Evolutionary conservation across 2,797 vertebrate genomes (phyloP).

Genomic region (Onychomys torridus): DNA sequence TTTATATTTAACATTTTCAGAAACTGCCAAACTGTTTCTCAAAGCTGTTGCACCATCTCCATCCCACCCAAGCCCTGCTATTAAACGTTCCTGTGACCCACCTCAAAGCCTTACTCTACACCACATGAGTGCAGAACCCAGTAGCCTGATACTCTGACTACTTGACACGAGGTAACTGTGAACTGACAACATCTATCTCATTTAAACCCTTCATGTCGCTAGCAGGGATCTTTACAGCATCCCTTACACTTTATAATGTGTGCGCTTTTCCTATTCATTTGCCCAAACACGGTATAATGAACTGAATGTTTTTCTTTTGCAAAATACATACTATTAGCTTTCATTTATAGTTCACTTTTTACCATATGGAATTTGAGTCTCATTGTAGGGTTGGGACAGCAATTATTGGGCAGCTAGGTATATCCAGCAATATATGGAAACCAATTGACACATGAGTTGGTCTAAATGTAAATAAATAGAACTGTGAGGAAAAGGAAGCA

Average conservation of each 20-base stretch:
- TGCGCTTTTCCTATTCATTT: background rate
- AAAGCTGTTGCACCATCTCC: slow-evolving; percentile 38
- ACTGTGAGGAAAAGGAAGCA: background rate
- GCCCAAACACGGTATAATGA: background rate
- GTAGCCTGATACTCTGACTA: too few relatives aligned
- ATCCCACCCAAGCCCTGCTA: background rate
- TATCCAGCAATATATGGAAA: background rate
- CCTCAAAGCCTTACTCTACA: background rate
- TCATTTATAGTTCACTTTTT: background rate
- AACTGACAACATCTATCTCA: background rate
- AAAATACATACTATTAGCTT: background rate
- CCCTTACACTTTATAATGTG: too few relatives aligned
- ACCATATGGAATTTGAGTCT: background rate
- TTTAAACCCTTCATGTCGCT: background rate
- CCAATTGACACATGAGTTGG: background rate
- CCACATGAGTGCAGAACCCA: background rate
- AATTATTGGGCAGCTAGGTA: background rate
- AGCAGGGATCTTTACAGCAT: background rate
- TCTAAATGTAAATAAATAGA: background rate
- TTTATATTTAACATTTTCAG: slow-evolving; percentile 72
- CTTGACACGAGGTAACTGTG: background rate
- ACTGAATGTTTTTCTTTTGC: background rate
- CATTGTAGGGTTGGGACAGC: background rate
- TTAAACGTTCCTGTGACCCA: background rate
- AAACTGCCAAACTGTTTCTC: slow-evolving; percentile 54